Base-by-base conservation (phyloP, 2,888 invertebrate species). In the Pterostichus niger region DNA sequence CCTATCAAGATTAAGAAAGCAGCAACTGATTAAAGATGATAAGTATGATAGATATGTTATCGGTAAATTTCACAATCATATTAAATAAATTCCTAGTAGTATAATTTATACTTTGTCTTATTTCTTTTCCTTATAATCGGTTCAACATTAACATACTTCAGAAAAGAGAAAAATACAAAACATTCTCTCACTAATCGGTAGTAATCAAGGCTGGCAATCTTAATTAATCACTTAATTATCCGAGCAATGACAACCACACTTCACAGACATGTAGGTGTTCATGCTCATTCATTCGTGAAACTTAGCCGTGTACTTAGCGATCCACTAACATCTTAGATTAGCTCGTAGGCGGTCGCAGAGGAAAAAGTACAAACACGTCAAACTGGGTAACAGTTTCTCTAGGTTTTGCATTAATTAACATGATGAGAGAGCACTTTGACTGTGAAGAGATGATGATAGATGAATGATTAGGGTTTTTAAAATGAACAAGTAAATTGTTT, bases 191-290 rank as follows among this genome's bases (percentile, higher is more conserved):
- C 44, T 71, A 44, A 44, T 71, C 64, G 46, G 15, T 71, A 17
- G 13, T 71, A 71, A 71, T 71, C 68, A 46, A 71, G 9, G 44
- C 44, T 71, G 17, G 68, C 68, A 71, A 71, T 71, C 68, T 71
- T 44, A 71, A 71, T 71, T 71, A 71, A 71, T 71, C 68, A 71
- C 44, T 44, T 40, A 44, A 44, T 71, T 44, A 71, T 17, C 24
- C 35, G 49, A 64, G 64, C 64, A 40, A 13, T n/a, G 68, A 71
- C 44, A 71, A 71, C 44, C 13, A 56, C 56, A 56, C 56, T 17
- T 56, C 13, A 56, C 15, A 56, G 9, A 56, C 17, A 56, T 17
- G 15, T 17, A 56, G 56, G 56, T 56, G 56, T 56, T 56, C 24
- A 56, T 56, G 56, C 13, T 56, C 56, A 56, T 9, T 56, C 24